Percentiles rank a stretch among this genome's conserved stretches.
Evolutionary conservation across 2,113 vertebrate genomes (phyloP).

Genomic region (Leucopsar rothschildi): DNA sequence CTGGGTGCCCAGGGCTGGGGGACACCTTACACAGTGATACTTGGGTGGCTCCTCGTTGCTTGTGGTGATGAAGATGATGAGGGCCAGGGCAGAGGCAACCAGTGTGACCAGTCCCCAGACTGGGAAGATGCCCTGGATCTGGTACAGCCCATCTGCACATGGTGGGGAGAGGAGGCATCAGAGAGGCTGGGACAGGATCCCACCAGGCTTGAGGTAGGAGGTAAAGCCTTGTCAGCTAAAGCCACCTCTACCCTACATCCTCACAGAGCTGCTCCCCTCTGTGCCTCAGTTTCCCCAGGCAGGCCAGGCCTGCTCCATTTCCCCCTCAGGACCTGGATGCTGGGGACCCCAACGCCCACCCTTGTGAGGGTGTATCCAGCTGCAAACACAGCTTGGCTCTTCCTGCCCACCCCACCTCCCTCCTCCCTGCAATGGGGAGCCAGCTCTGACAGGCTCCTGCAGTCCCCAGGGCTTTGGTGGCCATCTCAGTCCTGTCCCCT

Average conservation of each 20-base stretch:
- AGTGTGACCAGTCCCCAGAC: slow-evolving; percentile 83
- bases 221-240: neutral
- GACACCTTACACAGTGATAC: slow-evolving; percentile 85
- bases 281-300: neutral
- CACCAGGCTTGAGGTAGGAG: fast-evolving
- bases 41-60: slow-evolving; percentile 81
- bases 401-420: neutral
- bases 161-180: neutral
- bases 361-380: neutral
- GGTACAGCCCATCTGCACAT: slow-evolving; percentile 77
- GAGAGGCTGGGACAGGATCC: neutral
- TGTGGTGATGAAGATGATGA: slow-evolving; percentile 82
- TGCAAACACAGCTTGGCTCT: neutral
- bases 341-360: neutral
- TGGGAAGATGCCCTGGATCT: slow-evolving; percentile 84
- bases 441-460: neutral
- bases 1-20: neutral
- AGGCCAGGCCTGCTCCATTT: neutral
- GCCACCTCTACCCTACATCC: neutral
- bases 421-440: neutral
- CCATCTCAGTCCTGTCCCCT: fast-evolving
- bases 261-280: neutral
- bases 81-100: slow-evolving; percentile 73
- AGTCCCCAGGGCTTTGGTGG: neutral
- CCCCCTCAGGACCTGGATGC: neutral